These are phyloP conservation scores for Nephrotoma flavescens DNA, from an alignment of 2,888 invertebrate genomes.

Conservation along the genomic window DNA sequence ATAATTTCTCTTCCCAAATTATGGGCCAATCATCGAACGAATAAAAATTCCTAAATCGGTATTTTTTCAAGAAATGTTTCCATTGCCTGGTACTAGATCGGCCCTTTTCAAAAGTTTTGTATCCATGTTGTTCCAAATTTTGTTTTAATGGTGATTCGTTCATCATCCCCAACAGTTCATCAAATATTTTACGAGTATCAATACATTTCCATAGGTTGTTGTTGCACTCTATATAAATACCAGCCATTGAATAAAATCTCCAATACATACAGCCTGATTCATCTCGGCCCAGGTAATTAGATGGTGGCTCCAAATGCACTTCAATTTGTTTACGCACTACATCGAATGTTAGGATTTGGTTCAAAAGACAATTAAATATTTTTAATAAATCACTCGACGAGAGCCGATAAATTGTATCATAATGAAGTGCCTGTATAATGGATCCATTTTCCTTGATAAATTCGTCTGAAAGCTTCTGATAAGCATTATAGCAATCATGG, in stretches of 20 bases:
- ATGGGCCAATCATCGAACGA: no score
- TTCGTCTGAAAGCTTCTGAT: neutral
- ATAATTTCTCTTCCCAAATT: no score
- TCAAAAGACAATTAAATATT: neutral
- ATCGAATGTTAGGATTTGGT: neutral
- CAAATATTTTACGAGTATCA: neutral
- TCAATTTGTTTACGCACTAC: neutral
- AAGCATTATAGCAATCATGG: neutral
- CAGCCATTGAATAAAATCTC: neutral
- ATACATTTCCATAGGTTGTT: neutral
- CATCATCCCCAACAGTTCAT: neutral
- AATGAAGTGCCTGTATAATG: neutral
- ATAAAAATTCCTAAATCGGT: no score
- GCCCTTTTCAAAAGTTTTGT: no score
- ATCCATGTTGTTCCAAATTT: no score
- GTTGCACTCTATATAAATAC: neutral
- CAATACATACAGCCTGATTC: neutral
- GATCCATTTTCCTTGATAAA: neutral
- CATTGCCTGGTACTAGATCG: no score
- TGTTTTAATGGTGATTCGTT: no score
- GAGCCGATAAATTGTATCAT: neutral
- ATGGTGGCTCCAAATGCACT: neutral
- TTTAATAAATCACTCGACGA: neutral
- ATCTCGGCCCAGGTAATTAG: neutral
- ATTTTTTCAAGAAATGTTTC: no score